Evolutionary conservation across 2,888 invertebrate species (phyloP), one percentile per base, ranked within the genome.

Genomic region (Gymnosoma rotundatum): DNA sequence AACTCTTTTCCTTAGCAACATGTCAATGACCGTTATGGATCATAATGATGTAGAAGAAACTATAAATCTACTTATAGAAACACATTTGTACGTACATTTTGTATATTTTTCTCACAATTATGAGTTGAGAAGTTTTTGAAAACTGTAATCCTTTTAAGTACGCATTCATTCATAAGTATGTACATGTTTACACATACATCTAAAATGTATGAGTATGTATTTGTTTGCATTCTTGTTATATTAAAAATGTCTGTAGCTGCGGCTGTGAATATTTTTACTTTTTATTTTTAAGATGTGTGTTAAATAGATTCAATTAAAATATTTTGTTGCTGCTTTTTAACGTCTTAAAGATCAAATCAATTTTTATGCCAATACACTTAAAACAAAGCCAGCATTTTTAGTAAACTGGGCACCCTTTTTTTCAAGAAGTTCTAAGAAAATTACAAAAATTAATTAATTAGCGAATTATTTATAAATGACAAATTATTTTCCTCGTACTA

Each of bases 261-360:
- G 36, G 12, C 58, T 21, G 25, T 42, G 50, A 69, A 36, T 61
- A 25, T 42, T 54, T 66, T 45, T 45, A 32, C 32, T 25, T 60
- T 32, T 52, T 52, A 54, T 20, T 36, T 12, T 72, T 25, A 45
- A 32, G 18, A 67, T 75, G 61, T 79, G 61, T 79, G 80, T 76
- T 81, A 84, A 81, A 69, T 70, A 78, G 78, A 78, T 78, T 80
- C 80, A 83, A 83, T 80, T 83, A 79, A 83, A 73, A 66, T 69
- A 56, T 80, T n/a, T 25, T 56, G 60, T 56, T 48, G 61, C 64
- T 72, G 58, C 50, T 54, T 79, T 75, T 75, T 75, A 36, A 50
- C 36, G 48, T 52, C 63, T 63, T 21, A 63, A 69, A 80, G 18
- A 18, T 25, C 25, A 50, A 18, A 67, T 32, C 54, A 54, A 48